These are phyloP conservation scores for Ctenicera cuprea DNA, from an alignment of 2,888 invertebrate genomes.

Conservation along the genomic window DNA sequence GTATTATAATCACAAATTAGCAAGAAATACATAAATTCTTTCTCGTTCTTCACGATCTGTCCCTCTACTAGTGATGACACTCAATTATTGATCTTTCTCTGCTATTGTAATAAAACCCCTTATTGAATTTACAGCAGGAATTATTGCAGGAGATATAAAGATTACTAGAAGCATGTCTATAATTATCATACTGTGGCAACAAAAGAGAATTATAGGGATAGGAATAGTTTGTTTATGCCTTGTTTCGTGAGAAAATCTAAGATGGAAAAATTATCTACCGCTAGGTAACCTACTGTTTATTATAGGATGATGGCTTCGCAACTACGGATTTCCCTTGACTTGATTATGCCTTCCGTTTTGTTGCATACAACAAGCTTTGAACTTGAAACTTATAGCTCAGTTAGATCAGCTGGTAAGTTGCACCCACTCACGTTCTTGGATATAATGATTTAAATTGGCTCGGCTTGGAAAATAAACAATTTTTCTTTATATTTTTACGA, in stretches of 20 bases:
- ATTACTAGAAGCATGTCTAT: background rate
- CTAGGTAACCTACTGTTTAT: background rate
- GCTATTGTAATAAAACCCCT: background rate
- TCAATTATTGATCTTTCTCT: constrained; percentile 1
- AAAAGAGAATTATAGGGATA: background rate
- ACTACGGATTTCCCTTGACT: no score
- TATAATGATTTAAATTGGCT: no score
- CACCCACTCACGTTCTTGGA: no score
- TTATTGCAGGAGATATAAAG: background rate
- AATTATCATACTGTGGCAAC: constrained; percentile 4
- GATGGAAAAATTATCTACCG: background rate
- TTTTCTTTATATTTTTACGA: no score
- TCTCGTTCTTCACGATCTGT: constrained; percentile 17
- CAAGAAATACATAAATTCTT: constrained; percentile 19
- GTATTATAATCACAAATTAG: constrained; percentile 19
- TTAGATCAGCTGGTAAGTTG: no score
- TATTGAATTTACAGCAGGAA: constrained; percentile 7
- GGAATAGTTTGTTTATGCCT: background rate
- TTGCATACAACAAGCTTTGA: no score
- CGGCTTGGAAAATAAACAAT: no score
- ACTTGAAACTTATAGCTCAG: no score
- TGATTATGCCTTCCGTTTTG: no score
- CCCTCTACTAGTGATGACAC: constrained; percentile 5
- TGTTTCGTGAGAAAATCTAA: background rate
- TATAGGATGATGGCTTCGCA: background rate